Evolutionary conservation across 2,113 vertebrate genomes (phyloP).

Genomic region (Rhombomys opimus): DNA sequence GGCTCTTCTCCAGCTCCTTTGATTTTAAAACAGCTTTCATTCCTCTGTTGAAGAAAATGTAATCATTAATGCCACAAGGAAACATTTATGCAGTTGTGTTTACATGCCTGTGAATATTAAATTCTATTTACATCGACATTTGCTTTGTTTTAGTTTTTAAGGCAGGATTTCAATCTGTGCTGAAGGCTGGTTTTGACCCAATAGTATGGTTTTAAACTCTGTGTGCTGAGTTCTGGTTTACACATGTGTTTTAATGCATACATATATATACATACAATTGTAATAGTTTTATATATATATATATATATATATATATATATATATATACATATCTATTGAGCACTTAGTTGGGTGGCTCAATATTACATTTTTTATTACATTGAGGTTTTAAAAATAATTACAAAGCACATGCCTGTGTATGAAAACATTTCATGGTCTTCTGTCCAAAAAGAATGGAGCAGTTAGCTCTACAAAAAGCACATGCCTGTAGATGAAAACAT

Average conservation of each 20-base stretch:
- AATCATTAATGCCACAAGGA: background rate
- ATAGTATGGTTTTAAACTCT: background rate
- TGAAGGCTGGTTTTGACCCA: background rate
- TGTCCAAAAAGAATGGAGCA: background rate
- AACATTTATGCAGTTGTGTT: background rate
- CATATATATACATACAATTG: background rate
- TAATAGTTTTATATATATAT: background rate
- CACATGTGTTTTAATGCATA: background rate
- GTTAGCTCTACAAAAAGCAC: background rate
- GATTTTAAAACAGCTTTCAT: background rate
- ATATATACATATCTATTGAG: background rate
- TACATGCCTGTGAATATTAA: background rate
- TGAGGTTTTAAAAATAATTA: conserved; percentile 37
- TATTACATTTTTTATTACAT: background rate
- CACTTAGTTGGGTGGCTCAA: background rate
- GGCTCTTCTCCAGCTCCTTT: background rate
- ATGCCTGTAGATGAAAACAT: background rate
- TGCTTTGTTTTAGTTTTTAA: background rate
- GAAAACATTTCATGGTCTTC: background rate
- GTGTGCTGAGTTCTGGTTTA: background rate
- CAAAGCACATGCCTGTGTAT: background rate
- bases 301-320: background rate
- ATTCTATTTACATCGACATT: background rate
- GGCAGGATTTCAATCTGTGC: background rate
- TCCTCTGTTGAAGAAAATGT: background rate